A percentile compares a stretch with the other conserved stretches of the same genome.
phyloP scores from a whole-genome alignment of 2,113 vertebrate genomes.

The Scopus umbretta region DNA sequence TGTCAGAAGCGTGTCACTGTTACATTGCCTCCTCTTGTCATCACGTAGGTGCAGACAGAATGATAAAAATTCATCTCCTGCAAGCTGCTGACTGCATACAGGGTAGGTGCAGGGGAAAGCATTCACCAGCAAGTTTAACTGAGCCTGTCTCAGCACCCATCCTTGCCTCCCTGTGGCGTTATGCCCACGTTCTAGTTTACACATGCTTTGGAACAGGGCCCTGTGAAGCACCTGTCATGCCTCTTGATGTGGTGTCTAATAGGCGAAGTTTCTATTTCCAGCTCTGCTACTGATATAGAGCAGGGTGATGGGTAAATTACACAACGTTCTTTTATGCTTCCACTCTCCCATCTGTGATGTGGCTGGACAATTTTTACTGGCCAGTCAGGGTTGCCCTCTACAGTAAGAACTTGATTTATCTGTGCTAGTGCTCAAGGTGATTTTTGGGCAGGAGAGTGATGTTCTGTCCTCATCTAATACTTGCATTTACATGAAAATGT shows the following conservation, averaged over 20 bases:
- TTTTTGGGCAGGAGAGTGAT: background rate
- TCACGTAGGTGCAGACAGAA: background rate
- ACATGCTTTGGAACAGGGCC: background rate
- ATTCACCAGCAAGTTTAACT: background rate
- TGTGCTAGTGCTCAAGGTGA: background rate
- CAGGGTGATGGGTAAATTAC: background rate
- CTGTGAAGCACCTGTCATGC: background rate
- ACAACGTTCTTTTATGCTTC: background rate
- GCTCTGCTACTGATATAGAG: background rate
- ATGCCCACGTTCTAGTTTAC: background rate
- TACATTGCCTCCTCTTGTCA: background rate
- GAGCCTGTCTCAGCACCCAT: background rate
- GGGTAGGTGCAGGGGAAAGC: background rate
- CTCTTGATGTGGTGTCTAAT: background rate
- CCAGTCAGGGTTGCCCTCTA: background rate
- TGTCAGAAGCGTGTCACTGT: background rate
- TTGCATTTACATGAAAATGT: background rate
- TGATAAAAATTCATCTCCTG: background rate
- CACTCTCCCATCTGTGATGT: background rate
- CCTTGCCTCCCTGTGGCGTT: background rate
- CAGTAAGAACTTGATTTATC: background rate
- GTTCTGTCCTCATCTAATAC: background rate
- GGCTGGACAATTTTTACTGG: background rate
- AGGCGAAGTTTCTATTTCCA: conserved; percentile 42
- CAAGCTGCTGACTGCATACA: background rate